Percentiles rank a stretch among this genome's conserved stretches.
Conservation (phyloP, 2,113 vertebrate genomes). For the Emydura subglobosa region DNA sequence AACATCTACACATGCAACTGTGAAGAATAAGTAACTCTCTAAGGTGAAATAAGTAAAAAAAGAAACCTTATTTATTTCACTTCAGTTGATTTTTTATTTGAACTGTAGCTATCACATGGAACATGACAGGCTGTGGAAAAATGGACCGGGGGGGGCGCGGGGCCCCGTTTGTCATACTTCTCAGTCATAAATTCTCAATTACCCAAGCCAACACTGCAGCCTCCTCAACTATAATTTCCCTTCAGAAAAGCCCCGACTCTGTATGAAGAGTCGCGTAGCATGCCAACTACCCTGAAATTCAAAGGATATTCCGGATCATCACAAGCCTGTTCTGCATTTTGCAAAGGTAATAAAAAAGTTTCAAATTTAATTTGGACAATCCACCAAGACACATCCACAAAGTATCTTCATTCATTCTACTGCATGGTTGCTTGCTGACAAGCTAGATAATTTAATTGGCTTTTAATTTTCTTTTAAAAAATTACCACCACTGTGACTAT, state of each 20-base stretch:
- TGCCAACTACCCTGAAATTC: slow-evolving; percentile 41
- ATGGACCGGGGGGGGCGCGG: too few species aligned
- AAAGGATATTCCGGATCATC: slow-evolving; percentile 22
- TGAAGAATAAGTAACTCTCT: neutral
- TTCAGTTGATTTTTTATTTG: neutral
- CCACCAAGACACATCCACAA: neutral
- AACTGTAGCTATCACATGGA: neutral
- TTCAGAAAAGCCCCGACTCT: slow-evolving; percentile 57
- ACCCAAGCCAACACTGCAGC: slow-evolving; percentile 28
- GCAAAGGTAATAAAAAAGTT: slow-evolving; percentile 47
- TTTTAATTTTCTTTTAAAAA: too few species aligned
- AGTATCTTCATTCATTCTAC: neutral
- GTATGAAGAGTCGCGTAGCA: neutral
- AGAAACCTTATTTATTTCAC: neutral
- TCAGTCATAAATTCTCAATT: neutral
- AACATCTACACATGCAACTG: neutral
- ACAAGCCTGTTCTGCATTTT: neutral
- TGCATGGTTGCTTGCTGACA: too few species aligned
- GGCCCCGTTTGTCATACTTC: neutral
- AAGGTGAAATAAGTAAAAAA: slow-evolving; percentile 1
- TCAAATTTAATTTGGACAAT: slow-evolving; percentile 55
- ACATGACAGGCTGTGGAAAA: neutral
- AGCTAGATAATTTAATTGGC: too few species aligned
- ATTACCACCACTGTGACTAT: too few species aligned
- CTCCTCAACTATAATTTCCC: slow-evolving; percentile 26